Conservation (phyloP, 1,140 invertebrate genomes). For the Scaptomyza montana region DNA sequence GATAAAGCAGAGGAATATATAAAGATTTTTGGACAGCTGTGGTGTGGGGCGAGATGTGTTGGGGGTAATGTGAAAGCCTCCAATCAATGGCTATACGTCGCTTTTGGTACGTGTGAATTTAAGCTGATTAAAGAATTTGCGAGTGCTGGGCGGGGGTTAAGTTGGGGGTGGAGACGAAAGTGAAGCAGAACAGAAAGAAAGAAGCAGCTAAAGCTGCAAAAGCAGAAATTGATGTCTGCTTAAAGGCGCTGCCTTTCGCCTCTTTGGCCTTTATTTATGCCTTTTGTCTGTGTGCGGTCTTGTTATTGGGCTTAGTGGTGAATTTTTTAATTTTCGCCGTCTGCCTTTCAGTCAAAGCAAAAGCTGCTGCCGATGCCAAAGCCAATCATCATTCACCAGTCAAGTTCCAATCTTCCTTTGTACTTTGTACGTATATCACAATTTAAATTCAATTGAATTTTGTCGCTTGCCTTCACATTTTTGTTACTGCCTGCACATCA, state of each 20-base stretch:
- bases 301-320: conserved; percentile 75
- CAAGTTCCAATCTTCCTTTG: conserved; percentile 42
- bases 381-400: conserved; percentile 67
- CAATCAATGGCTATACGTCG: conserved; percentile 81
- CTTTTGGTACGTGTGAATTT: conserved; percentile 82
- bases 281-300: conserved; percentile 66
- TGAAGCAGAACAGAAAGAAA: conserved; percentile 7
- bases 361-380: conserved; percentile 26
- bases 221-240: conserved; percentile 78
- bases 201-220: conserved; percentile 24
- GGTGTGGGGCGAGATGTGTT: neutral
- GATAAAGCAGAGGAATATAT: conserved; percentile 27
- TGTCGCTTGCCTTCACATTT: conserved; percentile 60
- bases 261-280: conserved; percentile 66
- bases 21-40: conserved; percentile 24
- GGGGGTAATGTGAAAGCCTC: conserved; percentile 54
- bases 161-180: conserved; percentile 3
- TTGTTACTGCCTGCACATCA: conserved; percentile 60
- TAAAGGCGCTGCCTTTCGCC: conserved; percentile 65
- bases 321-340: conserved; percentile 71
- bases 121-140: conserved; percentile 83
- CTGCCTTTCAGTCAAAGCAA: conserved; percentile 15
- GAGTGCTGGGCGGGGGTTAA: neutral
- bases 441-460: conserved; percentile 77
- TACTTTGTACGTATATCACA: conserved; percentile 16